Evolutionary conservation across 2,888 invertebrate genomes (phyloP), one percentile per base, ranked within the genome.

Genomic region (Parnassius orleans): DNA sequence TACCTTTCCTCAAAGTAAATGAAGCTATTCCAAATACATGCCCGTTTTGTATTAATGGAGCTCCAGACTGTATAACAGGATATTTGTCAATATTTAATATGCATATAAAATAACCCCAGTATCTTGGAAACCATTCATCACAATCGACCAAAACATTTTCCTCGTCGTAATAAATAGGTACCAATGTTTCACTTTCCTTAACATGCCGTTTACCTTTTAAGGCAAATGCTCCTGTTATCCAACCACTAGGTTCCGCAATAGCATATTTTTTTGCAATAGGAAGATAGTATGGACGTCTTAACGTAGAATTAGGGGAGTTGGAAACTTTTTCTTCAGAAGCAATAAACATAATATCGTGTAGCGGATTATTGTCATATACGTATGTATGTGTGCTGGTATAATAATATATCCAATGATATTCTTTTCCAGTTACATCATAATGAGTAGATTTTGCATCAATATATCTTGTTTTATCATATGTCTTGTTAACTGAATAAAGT

Each of bases 51-150:
- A 63, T 63, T 7, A 63, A 42, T 19, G 63, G 63, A 9, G 63
- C 59, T 12, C 59, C 63, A 9, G 51, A 46, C 3, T 55, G 51
- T 5, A 59, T 59, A 10, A 44, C 58, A 7, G 63, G 63, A 10
- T 63, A 63, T 9, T 63, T 59, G n/a, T 63, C 59, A 2, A 56
- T 11, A 14, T 63, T 63, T 14, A 46, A 9, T 59, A 63, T 55
- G 43, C 63, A 63, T 55, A 63, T 59, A 15, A 63, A 63, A 9
- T 55, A 46, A 33, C 63, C 63, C 63, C 59, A 59, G n/a, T 5
- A 52, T 11, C 33, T 58, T 3, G 63, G 63, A 14, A 63, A 52
- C 10, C n/a, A 63, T 54, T 63, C 63, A 0, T 59, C 44, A 10
- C 63, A 63, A 24, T 63, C 63, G 9, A 59, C 63, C 10, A 63